These are phyloP conservation scores for Bujurquina vittata DNA, from an alignment of 2,113 vertebrate genomes.

Conservation along the genomic window DNA sequence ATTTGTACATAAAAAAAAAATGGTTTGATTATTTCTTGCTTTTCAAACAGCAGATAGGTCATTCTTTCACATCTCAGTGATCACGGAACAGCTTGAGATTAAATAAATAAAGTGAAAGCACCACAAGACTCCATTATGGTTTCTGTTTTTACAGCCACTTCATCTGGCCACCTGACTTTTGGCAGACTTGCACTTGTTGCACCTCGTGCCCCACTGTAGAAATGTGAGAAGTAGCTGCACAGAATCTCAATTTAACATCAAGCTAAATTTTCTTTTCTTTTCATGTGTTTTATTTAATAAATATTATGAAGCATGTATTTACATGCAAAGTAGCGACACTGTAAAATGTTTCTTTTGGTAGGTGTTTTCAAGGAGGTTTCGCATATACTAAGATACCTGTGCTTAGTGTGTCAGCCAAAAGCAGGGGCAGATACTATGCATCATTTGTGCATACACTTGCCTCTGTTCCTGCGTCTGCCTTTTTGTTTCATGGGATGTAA, in stretches of 20 bases:
- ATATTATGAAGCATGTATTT: background rate
- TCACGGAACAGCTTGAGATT: background rate
- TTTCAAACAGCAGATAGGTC: background rate
- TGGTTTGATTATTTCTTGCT: background rate
- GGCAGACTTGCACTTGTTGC: slow-evolving; percentile 22
- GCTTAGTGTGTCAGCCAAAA: slow-evolving; percentile 6
- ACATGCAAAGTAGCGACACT: background rate
- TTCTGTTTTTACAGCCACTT: slow-evolving; percentile 20
- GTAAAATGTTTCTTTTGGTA: background rate
- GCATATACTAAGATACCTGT: background rate
- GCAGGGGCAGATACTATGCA: background rate
- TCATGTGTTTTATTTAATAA: background rate
- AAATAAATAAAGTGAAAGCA: background rate
- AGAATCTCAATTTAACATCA: background rate
- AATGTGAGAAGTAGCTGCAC: background rate
- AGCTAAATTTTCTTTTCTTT: background rate
- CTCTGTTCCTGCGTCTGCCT: slow-evolving; percentile 7
- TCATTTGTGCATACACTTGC: slow-evolving; percentile 5
- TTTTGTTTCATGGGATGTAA: slow-evolving; percentile 22
- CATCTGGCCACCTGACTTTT: slow-evolving; percentile 25
- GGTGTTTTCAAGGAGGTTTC: background rate
- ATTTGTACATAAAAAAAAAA: background rate
- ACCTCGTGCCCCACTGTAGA: background rate
- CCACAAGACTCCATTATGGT: background rate
- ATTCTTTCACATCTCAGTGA: background rate